Evolutionary conservation across 2,113 vertebrate species (phyloP), one percentile per base, ranked within the genome.

Genomic region (Glaucidium brasilianum): DNA sequence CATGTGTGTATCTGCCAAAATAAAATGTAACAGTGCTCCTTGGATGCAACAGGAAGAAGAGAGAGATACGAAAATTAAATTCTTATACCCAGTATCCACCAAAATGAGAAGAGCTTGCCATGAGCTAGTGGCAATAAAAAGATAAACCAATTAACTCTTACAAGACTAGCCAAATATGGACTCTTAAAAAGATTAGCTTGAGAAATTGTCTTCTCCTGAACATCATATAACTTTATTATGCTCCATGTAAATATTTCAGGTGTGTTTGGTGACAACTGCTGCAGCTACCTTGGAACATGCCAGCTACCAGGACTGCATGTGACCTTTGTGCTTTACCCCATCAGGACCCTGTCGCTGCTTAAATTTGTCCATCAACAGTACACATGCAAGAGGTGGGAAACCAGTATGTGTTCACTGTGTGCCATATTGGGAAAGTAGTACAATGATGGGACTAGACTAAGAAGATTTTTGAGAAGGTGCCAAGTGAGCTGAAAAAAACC

Each of bases 291-390:
- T 32, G 29, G 34, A 45, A 45, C 47, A 4, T 4, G 6, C 25
- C 52, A 15, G 5, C 43, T 69, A 34, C 5, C 14, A 53, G 49
- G 30, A 37, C 55, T 30, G 5, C 4, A 11, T 0, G 0, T 27
- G 26, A n/a, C 37, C 72, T 27, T 53, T 49, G 43, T 32, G 18
- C n/a, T 85, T 67, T 25, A 56, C 10, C 30, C 58, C 47, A 56
- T 25, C 35, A 50, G n/a, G 35, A 49, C 43, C 56, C 16, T 2
- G 30, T 60, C 41, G n/a, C 69, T 9, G 13, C 60, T 45, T 60
- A 14, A 22, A 20, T n/a, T 47, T 62, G 47, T 60, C 53, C 49
- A 82, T 18, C 53, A 34, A 17, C 37, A 56, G 27, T 10, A 12
- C 22, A 10, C 29, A 7, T 7, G 30, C 41, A 45, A 39, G 49